Conservation (phyloP, 2,888 invertebrate genomes). For the Ophion ellenae region DNA sequence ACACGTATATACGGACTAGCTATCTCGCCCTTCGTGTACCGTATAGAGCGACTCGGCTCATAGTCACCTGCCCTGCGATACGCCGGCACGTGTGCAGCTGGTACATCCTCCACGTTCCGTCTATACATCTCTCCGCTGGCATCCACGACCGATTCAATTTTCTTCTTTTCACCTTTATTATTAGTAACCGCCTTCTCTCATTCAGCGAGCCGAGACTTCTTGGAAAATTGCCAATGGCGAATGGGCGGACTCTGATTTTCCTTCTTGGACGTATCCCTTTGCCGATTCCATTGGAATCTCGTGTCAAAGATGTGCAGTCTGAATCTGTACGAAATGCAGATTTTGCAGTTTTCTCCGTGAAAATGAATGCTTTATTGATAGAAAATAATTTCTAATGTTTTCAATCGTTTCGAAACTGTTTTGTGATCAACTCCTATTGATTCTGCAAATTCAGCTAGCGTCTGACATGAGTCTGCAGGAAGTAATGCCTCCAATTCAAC, state of each 20-base stretch:
- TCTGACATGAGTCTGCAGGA: no score
- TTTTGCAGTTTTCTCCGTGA: no score
- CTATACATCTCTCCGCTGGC: background rate
- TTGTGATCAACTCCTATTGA: no score
- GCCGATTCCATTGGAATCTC: background rate
- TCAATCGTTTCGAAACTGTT: no score
- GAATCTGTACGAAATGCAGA: no score
- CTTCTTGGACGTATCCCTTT: background rate
- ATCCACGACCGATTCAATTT: slow-evolving; percentile 18
- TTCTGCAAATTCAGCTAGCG: no score
- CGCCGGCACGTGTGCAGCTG: slow-evolving; percentile 65
- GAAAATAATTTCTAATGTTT: no score
- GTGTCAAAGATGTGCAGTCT: no score
- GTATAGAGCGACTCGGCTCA: slow-evolving; percentile 35
- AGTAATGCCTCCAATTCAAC: no score
- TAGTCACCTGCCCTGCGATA: slow-evolving; percentile 63
- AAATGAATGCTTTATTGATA: no score
- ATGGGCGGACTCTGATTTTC: slow-evolving; percentile 30
- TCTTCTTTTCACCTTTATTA: background rate
- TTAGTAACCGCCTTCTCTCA: background rate
- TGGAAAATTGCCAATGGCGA: slow-evolving; percentile 24
- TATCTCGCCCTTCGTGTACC: slow-evolving; percentile 10
- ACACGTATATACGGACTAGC: slow-evolving; percentile 18
- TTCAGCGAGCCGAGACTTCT: slow-evolving; percentile 3
- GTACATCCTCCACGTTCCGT: slow-evolving; percentile 33